Conservation (phyloP, 2,113 vertebrate species). For the Trichechus manatus region DNA sequence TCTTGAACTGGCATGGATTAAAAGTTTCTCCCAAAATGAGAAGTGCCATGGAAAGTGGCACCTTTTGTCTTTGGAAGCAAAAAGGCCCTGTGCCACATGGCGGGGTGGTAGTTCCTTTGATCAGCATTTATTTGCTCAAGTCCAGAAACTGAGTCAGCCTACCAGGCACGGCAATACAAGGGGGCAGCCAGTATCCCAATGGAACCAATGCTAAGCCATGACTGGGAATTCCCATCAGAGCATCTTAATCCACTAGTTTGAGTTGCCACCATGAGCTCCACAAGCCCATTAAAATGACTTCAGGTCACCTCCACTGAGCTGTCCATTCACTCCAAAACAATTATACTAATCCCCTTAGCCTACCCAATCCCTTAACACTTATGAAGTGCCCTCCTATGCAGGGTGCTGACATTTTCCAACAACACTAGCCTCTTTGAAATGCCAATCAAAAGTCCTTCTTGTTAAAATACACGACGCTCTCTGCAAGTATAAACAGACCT, state of each 20-base stretch:
- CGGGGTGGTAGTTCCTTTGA: constrained; percentile 77
- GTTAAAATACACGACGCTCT: constrained; percentile 81
- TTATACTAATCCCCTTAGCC: constrained; percentile 83
- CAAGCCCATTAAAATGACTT: constrained; percentile 82
- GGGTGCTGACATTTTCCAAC: constrained; percentile 82
- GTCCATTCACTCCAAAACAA: constrained; percentile 83
- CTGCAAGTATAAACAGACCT: constrained; percentile 83
- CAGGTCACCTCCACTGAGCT: constrained; percentile 81
- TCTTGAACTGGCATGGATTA: constrained; percentile 72
- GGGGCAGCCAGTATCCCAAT: constrained; percentile 61
- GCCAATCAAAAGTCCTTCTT: constrained; percentile 82
- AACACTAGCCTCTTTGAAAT: constrained; percentile 85
- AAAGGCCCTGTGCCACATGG: constrained; percentile 69
- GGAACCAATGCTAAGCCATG: constrained; percentile 55
- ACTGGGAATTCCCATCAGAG: constrained; percentile 76
- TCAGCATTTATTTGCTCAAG: constrained; percentile 75
- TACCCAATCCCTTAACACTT: constrained; percentile 82
- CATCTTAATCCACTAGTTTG: constrained; percentile 77
- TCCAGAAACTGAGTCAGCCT: constrained; percentile 71
- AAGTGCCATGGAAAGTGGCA: constrained; percentile 73
- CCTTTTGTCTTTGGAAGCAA: constrained; percentile 77
- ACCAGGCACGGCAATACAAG: constrained; percentile 65
- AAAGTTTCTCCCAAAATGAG: constrained; percentile 70
- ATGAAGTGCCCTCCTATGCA: constrained; percentile 81
- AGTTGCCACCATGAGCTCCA: constrained; percentile 76